Evolutionary conservation across 2,113 vertebrate species (phyloP), one percentile per base, ranked within the genome.

Genomic region (Terrapene triunguis): DNA sequence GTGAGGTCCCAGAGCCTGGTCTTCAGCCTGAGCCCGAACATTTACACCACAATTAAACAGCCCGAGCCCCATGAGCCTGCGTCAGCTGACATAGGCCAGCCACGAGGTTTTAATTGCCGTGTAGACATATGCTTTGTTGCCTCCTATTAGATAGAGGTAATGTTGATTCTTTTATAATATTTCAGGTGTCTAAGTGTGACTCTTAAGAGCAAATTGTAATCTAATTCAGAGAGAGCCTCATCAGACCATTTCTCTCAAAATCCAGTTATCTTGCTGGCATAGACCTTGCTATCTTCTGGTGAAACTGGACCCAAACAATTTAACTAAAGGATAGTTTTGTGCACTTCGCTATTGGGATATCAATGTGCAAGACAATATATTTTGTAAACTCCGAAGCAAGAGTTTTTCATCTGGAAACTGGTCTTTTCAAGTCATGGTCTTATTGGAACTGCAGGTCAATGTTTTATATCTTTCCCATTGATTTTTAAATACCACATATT

Each of bases 371-470:
- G 42, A 78, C 90, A 21, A 84, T 83, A 53, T 83, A 69, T 13
- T 94, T 80, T 93, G 82, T 59, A n/a, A 59, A 78, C 42, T 44
- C 42, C 1, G 12, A 29, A 78, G 44, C 42, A 78, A 29, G 74
- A 12, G 42, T 47, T 78, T 78, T 78, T 78, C 74, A 27, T 12
- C 25, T 51, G 0, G 0, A 51, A 76, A 78, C 2, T 0, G 24
- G n/a, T 32, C 2, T 87, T 72, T 38, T 0, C 79, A 25, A 2
- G 85, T 62, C 80, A 17, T 50, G 69, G 88, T 87, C 76, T 84
- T 80, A 38, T 55, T 86, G 42, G 87, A 94, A 29, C 87, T 90
- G 89, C 57, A 25, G 42, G 50, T 89, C 69, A 85, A 84, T 91
- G 48, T 90, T 89, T 89, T 44, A 7, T 62, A 7, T 57, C 83